phyloP scores from a whole-genome alignment of 2,888 invertebrate species.

The Dendrolimus pini region DNA sequence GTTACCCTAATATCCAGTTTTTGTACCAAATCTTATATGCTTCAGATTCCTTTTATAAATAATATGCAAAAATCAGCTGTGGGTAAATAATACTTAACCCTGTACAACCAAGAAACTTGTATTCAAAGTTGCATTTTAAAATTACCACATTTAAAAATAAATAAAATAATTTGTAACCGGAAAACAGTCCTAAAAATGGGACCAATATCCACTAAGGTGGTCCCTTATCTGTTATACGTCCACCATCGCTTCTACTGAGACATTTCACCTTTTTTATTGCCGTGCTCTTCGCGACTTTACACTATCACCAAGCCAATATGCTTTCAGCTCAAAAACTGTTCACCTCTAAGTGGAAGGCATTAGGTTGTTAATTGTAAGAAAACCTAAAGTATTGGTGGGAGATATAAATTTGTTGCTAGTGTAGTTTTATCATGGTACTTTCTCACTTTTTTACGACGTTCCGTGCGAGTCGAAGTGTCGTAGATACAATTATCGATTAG shows the following conservation, averaged over 20 bases:
- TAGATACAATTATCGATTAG: constrained; percentile 76
- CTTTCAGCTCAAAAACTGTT: no score
- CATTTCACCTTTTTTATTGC: constrained; percentile 76
- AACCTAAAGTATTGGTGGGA: not conserved
- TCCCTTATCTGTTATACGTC: constrained; percentile 67
- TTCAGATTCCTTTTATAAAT: no score
- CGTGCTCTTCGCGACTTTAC: constrained; percentile 68
- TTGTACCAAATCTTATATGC: no score
- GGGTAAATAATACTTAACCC: no score
- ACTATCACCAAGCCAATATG: constrained; percentile 22
- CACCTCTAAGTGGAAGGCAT: not conserved
- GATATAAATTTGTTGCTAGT: constrained; percentile 26
- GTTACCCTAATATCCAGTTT: no score
- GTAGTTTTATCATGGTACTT: constrained; percentile 71
- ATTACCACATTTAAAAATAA: constrained; percentile 12
- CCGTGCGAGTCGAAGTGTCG: constrained; percentile 71
- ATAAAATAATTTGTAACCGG: constrained; percentile 51
- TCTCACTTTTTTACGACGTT: constrained; percentile 74
- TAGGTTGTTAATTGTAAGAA: constrained; percentile 19
- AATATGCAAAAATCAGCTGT: no score
- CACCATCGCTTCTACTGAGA: constrained; percentile 67
- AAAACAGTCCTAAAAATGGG: constrained; percentile 63
- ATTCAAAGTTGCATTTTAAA: not conserved
- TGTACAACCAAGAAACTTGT: no score
- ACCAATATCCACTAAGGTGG: constrained; percentile 60